phyloP scores from a whole-genome alignment of 2,888 invertebrate species.

The Lasius fuliginosus region DNA sequence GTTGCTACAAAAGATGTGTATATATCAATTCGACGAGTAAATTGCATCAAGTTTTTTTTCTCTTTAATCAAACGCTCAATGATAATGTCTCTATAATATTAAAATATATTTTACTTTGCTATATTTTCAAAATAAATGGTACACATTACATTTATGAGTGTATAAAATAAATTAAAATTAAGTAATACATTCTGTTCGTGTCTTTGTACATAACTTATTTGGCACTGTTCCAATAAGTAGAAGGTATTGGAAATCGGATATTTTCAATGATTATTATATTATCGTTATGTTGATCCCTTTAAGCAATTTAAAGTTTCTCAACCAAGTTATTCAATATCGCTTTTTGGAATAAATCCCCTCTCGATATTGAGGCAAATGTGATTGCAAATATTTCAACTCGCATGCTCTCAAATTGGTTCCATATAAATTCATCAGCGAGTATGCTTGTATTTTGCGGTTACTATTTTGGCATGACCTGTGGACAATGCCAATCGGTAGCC shows the following conservation, averaged over 20 bases:
- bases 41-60: not conserved
- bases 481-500: constrained; percentile 34
- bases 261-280: not conserved
- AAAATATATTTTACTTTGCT: not conserved
- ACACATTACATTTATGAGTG: not conserved
- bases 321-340: constrained; percentile 20
- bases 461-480: constrained; percentile 23
- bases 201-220: not conserved
- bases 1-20: not conserved
- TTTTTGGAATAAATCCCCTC: not conserved
- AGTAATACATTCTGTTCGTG: not conserved
- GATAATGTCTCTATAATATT: not conserved
- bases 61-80: not conserved
- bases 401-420: not conserved
- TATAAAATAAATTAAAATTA: not conserved
- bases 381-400: constrained; percentile 6
- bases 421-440: constrained; percentile 27
- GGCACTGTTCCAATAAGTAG: not conserved
- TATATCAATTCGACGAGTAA: not conserved
- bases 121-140: not conserved
- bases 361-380: not conserved
- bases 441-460: constrained; percentile 13
- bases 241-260: not conserved
- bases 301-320: not conserved
- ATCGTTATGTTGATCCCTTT: not conserved